Conservation (phyloP, 2,113 vertebrate genomes). For the Myotis yumanensis region DNA sequence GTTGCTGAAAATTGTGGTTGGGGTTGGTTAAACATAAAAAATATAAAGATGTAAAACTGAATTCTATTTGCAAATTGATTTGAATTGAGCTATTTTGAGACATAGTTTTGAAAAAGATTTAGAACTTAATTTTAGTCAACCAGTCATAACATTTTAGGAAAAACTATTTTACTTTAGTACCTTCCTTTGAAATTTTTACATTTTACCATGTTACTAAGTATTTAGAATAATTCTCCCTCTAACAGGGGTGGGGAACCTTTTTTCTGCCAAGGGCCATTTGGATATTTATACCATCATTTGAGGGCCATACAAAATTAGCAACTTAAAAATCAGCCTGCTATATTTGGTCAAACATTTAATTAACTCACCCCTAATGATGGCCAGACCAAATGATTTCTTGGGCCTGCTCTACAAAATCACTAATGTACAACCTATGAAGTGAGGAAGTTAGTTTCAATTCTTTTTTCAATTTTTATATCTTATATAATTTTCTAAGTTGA, state of each 20-base stretch:
- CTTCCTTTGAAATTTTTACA: not conserved
- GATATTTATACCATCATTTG: no score
- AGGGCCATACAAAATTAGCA: no score
- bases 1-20: slow-evolving; percentile 27
- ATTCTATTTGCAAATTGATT: slow-evolving; percentile 40
- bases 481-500: slow-evolving; percentile 19
- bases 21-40: not conserved
- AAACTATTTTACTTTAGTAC: not conserved
- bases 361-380: no score
- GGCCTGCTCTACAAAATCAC: not conserved
- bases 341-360: no score
- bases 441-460: not conserved
- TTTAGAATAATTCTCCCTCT: not conserved
- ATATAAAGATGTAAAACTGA: slow-evolving; percentile 39
- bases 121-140: slow-evolving; percentile 21
- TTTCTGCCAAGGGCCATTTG: no score
- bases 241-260: no score
- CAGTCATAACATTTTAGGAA: slow-evolving; percentile 26
- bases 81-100: slow-evolving; percentile 18
- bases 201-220: not conserved
- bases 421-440: not conserved
- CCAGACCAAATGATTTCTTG: no score
- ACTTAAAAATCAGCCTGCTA: no score
- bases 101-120: not conserved
- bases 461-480: not conserved